Conservation (phyloP, 2,888 invertebrate species). For the Lasioglossum morio region DNA sequence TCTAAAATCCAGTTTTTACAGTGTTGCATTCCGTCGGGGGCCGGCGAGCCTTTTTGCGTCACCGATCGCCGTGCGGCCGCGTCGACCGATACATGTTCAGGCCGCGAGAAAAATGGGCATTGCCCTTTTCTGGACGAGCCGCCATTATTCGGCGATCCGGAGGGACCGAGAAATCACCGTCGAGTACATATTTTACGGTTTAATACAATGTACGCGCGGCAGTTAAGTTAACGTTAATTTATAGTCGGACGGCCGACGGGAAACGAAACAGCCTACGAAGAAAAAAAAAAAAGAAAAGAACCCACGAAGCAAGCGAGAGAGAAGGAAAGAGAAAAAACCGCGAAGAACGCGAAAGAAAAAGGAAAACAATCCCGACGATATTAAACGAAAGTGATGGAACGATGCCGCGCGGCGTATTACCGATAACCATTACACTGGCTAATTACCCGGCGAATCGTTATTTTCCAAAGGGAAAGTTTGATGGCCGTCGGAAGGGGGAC, state of each 20-base stretch:
- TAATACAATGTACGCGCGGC: conserved; percentile 53
- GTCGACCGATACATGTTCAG: neutral
- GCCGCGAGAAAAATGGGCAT: conserved; percentile 5
- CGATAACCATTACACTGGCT: conserved; percentile 55
- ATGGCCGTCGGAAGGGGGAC: conserved; percentile 9
- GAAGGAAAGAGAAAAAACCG: neutral
- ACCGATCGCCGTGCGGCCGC: neutral
- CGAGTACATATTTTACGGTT: conserved; percentile 57
- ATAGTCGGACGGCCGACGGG: conserved; percentile 21
- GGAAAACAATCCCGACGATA: neutral
- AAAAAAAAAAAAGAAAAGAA: neutral
- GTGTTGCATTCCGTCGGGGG: neutral
- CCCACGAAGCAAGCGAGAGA: neutral
- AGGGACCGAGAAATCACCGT: conserved; percentile 29
- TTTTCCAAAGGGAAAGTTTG: conserved; percentile 54
- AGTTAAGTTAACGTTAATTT: conserved; percentile 57
- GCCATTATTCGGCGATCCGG: conserved; percentile 14
- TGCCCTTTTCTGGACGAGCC: conserved; percentile 23
- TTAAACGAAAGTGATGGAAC: conserved; percentile 55
- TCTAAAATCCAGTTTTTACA: conserved; percentile 14
- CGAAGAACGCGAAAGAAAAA: neutral
- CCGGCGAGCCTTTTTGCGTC: neutral
- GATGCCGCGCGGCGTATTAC: conserved; percentile 40
- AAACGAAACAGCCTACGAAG: neutral
- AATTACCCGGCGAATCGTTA: conserved; percentile 54